A percentile compares a stretch with the other conserved stretches of the same genome.
Conservation (phyloP, 2,113 vertebrate species). For the Chaetodon trifascialis region DNA sequence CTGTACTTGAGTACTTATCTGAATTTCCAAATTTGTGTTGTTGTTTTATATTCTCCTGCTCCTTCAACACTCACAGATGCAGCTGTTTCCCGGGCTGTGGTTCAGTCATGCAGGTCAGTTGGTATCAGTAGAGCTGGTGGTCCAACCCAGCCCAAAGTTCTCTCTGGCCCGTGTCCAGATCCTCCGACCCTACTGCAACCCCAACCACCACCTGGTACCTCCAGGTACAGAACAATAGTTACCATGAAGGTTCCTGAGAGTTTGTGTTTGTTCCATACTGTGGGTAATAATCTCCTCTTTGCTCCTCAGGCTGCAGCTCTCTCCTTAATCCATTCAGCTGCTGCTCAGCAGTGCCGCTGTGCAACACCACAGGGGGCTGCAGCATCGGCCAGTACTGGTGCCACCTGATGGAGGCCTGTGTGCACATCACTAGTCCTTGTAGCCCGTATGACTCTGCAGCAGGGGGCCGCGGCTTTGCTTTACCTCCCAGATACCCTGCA, state of each 20-base stretch:
- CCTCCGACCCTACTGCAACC: slow-evolving; percentile 85
- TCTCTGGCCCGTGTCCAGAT: slow-evolving; percentile 83
- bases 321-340: slow-evolving; percentile 84
- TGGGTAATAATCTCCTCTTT: background rate
- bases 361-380: slow-evolving; percentile 87
- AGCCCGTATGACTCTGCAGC: slow-evolving; percentile 75
- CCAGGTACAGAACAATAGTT: slow-evolving; percentile 74
- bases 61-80: slow-evolving; percentile 72
- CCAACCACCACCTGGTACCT: slow-evolving; percentile 82
- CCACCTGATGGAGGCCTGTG: slow-evolving; percentile 82
- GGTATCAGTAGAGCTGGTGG: slow-evolving; percentile 81
- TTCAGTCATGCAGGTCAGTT: slow-evolving; percentile 85
- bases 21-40: background rate
- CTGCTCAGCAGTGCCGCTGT: slow-evolving; percentile 80
- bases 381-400: slow-evolving; percentile 84
- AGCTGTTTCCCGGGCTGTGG: slow-evolving; percentile 88
- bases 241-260: background rate
- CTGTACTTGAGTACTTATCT: background rate
- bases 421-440: slow-evolving; percentile 80
- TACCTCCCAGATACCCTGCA: slow-evolving; percentile 78
- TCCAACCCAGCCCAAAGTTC: slow-evolving; percentile 70
- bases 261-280: accelerated
- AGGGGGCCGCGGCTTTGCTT: slow-evolving; percentile 38
- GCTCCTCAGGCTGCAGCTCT: slow-evolving; percentile 79
- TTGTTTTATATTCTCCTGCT: background rate